phyloP scores from a whole-genome alignment of 2,113 vertebrate species.

The Hippocampus zosterae region DNA sequence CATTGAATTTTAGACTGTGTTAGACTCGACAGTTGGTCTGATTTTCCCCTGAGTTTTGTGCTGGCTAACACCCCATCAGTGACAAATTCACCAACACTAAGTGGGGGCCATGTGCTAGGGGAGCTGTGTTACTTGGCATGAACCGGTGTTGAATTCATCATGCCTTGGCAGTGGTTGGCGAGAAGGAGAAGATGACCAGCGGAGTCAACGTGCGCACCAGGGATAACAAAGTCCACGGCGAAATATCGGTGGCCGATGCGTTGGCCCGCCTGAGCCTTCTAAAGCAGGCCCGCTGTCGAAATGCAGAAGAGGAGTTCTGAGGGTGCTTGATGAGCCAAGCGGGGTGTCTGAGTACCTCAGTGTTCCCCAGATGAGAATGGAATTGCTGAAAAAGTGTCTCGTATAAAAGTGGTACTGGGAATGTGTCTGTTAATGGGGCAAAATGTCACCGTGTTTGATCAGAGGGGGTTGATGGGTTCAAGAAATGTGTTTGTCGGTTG shows the following conservation, averaged over 20 bases:
- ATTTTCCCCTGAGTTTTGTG: not conserved
- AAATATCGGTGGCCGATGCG: constrained; percentile 74
- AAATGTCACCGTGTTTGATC: not conserved
- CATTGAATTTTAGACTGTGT: not conserved
- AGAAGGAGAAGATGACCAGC: constrained; percentile 84
- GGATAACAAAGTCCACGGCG: constrained; percentile 92
- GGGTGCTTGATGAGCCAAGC: not conserved
- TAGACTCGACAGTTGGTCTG: not conserved
- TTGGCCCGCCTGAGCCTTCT: constrained; percentile 80
- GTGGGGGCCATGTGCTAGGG: not conserved
- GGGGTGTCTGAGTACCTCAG: not conserved
- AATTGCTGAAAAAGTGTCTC: constrained; percentile 2
- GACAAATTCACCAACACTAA: not conserved
- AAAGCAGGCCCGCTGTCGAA: constrained; percentile 70
- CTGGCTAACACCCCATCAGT: not conserved
- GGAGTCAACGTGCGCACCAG: constrained; percentile 86
- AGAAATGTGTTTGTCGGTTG: not conserved
- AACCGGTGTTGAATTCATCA: constrained; percentile 38
- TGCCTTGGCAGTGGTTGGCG: constrained; percentile 85
- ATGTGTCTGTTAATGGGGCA: constrained; percentile 3
- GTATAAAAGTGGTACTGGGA: not conserved
- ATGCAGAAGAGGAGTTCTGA: constrained; percentile 89
- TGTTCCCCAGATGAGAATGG: not conserved
- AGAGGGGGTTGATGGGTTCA: not conserved
- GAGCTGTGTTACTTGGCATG: constrained; percentile 18